Evolutionary conservation across 2,113 vertebrate genomes (phyloP).

Genomic region (Dipodomys stephensi): DNA sequence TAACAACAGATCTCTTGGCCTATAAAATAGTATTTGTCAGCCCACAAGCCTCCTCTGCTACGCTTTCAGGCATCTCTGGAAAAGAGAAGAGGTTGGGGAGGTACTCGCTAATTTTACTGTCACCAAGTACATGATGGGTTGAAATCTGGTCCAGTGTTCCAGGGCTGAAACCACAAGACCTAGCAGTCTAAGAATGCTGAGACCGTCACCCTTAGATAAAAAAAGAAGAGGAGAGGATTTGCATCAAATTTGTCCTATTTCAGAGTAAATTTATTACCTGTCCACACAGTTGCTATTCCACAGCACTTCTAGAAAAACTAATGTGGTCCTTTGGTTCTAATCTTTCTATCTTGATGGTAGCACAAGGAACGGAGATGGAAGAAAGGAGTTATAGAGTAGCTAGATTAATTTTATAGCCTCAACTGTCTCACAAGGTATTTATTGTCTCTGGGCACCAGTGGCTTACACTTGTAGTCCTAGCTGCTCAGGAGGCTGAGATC

Average conservation of each 20-base stretch:
- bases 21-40: not conserved
- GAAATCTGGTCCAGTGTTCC: not conserved
- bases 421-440: not conserved
- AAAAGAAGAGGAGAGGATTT: not conserved
- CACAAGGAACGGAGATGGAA: not conserved
- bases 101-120: constrained; percentile 40
- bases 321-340: not conserved
- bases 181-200: not conserved
- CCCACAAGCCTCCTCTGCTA: not conserved
- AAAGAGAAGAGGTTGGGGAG: not conserved
- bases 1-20: not conserved
- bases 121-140: constrained; percentile 1
- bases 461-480: too few species aligned
- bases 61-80: not conserved
- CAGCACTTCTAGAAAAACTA: not conserved
- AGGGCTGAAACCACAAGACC: constrained; percentile 29
- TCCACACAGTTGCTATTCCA: not conserved
- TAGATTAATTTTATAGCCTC: not conserved
- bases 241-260: not conserved
- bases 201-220: not conserved
- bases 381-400: not conserved
- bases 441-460: not conserved
- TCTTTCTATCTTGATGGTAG: not conserved
- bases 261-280: not conserved
- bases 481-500: too few species aligned